These are phyloP conservation scores for Microctonus hyperodae DNA, from an alignment of 2,888 invertebrate species.

Conservation along the genomic window DNA sequence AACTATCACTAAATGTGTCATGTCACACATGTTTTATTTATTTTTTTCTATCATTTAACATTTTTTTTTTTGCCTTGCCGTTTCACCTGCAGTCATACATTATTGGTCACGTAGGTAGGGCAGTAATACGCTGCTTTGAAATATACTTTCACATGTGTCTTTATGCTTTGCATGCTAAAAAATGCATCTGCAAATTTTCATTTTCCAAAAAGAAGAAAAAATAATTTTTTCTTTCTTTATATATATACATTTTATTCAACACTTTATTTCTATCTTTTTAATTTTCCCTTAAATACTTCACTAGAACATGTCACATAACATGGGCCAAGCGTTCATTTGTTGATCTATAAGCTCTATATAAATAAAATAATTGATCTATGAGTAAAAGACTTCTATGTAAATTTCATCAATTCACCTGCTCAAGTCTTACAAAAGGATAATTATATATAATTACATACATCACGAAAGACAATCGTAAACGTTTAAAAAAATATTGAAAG, in stretches of 20 bases:
- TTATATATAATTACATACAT: too few relatives aligned
- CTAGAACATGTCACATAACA: conserved; percentile 2
- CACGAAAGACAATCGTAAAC: too few relatives aligned
- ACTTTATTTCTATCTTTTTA: background rate
- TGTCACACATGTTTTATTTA: conserved; percentile 3
- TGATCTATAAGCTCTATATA: background rate
- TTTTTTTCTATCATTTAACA: background rate
- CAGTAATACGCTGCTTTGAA: conserved; percentile 6
- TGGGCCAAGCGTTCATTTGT: conserved; percentile 8
- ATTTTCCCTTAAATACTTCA: conserved; percentile 8
- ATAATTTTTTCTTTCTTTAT: background rate
- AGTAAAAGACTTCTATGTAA: conserved; percentile 13
- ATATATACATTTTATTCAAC: background rate
- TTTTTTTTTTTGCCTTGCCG: conserved; percentile 20
- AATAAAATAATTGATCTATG: too few relatives aligned
- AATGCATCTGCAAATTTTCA: conserved; percentile 24
- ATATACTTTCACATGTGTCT: conserved; percentile 8
- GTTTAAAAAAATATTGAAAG: too few relatives aligned
- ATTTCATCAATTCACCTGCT: conserved; percentile 5
- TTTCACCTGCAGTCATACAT: conserved; percentile 12
- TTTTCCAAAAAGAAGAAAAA: background rate
- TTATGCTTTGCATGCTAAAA: conserved; percentile 29
- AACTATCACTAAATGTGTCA: background rate
- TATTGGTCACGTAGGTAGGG: conserved; percentile 16
- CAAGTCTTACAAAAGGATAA: background rate